phyloP scores from a whole-genome alignment of 2,797 vertebrate species.

The Brachymystax lenok region DNA sequence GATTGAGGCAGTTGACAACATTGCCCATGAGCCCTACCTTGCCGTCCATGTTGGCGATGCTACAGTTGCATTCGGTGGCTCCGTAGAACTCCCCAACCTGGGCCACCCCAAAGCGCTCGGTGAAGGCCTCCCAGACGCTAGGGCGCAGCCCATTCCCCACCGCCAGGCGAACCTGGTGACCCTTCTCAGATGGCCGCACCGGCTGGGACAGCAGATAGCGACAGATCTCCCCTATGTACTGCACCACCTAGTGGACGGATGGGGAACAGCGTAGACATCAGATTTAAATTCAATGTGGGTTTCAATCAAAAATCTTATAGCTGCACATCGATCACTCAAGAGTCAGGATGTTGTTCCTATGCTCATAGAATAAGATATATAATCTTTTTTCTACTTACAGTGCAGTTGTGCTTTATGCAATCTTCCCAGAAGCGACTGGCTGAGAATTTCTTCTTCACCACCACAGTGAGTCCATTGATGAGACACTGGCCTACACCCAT shows the following conservation, averaged over 20 bases:
- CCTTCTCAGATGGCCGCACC: conserved; percentile 73
- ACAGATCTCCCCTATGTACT: conserved; percentile 96
- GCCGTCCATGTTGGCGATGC: conserved; percentile 92
- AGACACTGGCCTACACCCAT: conserved; percentile 92
- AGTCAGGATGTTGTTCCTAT: not conserved
- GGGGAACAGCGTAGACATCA: not conserved
- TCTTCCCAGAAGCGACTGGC: conserved; percentile 96
- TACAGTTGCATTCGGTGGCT: conserved; percentile 94
- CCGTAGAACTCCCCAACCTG: conserved; percentile 95
- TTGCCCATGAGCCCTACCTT: conserved; percentile 72
- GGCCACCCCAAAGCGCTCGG: conserved; percentile 79
- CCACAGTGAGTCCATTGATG: conserved; percentile 88
- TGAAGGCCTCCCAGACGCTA: conserved; percentile 91
- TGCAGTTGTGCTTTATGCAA: conserved; percentile 89
- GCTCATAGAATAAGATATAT: not conserved
- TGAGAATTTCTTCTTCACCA: conserved; percentile 93
- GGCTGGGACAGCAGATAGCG: conserved; percentile 90
- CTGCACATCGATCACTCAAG: not conserved
- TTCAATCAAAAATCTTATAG: not conserved
- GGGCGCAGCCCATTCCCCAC: conserved; percentile 89
- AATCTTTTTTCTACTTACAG: conserved; percentile 74
- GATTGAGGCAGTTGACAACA: not conserved
- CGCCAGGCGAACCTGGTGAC: conserved; percentile 84
- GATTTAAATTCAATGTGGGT: not conserved
- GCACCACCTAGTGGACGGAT: conserved; percentile 78